Conservation (phyloP, 1,140 invertebrate genomes). For the Chlorops oryzae region DNA sequence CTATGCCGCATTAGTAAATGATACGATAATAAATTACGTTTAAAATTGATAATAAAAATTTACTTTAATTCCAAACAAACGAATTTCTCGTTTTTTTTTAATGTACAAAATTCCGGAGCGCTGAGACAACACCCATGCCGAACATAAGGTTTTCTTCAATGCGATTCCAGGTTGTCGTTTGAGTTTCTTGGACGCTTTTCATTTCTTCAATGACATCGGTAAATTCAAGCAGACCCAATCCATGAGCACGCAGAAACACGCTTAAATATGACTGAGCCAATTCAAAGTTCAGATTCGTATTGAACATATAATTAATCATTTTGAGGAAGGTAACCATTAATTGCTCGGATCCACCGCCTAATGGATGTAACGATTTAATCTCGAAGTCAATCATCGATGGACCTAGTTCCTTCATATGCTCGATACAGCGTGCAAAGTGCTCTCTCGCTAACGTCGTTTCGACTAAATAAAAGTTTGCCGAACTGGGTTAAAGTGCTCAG, state of each 20-base stretch:
- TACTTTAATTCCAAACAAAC: not conserved
- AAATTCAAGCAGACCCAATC: constrained; percentile 56
- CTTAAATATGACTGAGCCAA: constrained; percentile 86
- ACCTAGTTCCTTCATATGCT: constrained; percentile 72
- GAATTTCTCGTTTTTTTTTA: constrained; percentile 15
- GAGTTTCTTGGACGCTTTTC: constrained; percentile 54
- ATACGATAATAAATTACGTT: too few species aligned
- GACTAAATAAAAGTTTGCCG: constrained; percentile 59
- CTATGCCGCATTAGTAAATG: too few species aligned
- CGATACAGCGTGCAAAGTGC: constrained; percentile 56
- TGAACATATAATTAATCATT: constrained; percentile 66
- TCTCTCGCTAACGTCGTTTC: constrained; percentile 42
- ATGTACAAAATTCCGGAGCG: constrained; percentile 56
- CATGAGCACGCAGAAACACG: constrained; percentile 84
- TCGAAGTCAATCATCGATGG: constrained; percentile 87
- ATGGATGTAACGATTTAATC: constrained; percentile 71
- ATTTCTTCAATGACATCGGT: constrained; percentile 55
- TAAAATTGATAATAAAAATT: constrained; percentile 18
- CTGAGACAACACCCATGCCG: constrained; percentile 69
- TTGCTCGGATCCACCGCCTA: constrained; percentile 60
- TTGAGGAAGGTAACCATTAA: constrained; percentile 75
- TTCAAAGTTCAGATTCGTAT: constrained; percentile 81
- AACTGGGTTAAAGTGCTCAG: constrained; percentile 63
- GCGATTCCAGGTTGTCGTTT: constrained; percentile 59
- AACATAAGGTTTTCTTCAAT: constrained; percentile 68